Evolutionary conservation across 1,140 invertebrate species (phyloP), one percentile per base, ranked within the genome.

Genomic region (Drosophila dunni): DNA sequence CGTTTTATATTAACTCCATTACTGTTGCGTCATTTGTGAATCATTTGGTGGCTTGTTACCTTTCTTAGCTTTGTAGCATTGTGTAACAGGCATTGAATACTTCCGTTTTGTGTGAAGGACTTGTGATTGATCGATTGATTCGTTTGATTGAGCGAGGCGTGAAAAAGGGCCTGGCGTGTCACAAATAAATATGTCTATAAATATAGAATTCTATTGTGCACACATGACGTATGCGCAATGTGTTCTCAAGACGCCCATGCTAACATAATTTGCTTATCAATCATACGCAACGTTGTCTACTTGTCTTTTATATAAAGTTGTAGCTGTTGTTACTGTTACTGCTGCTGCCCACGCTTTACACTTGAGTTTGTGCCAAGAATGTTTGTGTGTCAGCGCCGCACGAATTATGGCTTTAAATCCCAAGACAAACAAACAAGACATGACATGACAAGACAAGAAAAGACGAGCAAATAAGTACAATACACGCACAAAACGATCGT

Each of bases 391-490:
- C 83, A 89, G 79, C 73, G 54, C 61, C 46, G 68, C 83, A 89
- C 83, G 83, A 88, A 85, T 84, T 85, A 85, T 71, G 62, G 56
- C 70, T 78, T 80, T 77, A 85, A 81, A 88, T 88, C 70, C 63
- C 67, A 65, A 62, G 51, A 44, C 36, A 24, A 34, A 51, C 57
- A 75, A 65, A 57, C 50, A 71, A 78, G 65, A 68, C 64, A 73
- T 64, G 63, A 78, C 57, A 80, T 60, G 45, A 63, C 68, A 78
- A 85, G 36, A 83, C 67, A 76, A 67, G 62, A 75, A 66, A 65
- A 79, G 17, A 80, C 44, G 70, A 58, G 63, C 71, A 75, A 61
- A 69, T 64, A 61, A 72, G 46, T 64, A 72, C 62, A 58, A 53
- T 72, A 63, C 24, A 63, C 56, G 34, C 54, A 63, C 44, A 38